A percentile compares a stretch with the other conserved stretches of the same genome.
These are phyloP conservation scores for Gari tellinella DNA, from an alignment of 2,888 invertebrate species.

Conservation along the genomic window DNA sequence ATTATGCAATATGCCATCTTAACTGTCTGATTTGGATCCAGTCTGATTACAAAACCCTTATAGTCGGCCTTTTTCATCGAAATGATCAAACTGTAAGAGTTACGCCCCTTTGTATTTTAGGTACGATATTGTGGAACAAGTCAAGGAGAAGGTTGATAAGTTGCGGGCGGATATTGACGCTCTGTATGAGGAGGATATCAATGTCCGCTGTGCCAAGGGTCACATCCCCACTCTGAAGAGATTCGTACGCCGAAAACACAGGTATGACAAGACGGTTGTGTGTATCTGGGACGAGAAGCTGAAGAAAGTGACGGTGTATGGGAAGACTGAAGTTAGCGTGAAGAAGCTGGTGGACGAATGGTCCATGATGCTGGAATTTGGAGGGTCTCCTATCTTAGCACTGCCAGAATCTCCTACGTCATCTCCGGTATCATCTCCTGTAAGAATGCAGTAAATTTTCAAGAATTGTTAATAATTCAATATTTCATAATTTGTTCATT, in stretches of 20 bases:
- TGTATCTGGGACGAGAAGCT: constrained; percentile 33
- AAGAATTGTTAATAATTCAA: too few relatives aligned
- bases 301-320: constrained; percentile 38
- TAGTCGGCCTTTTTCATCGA: too few relatives aligned
- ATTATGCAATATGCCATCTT: too few relatives aligned
- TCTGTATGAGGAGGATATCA: constrained; percentile 41
- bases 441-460: too few relatives aligned
- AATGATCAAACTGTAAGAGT: too few relatives aligned
- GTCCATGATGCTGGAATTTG: constrained; percentile 6
- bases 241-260: constrained; percentile 38
- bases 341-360: constrained; percentile 38
- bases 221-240: constrained; percentile 30
- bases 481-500: too few relatives aligned
- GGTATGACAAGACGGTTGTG: constrained; percentile 44
- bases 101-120: constrained; percentile 16
- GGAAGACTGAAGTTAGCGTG: constrained; percentile 37
- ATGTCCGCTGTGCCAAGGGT: constrained; percentile 15
- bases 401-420: too few relatives aligned
- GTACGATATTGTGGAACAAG: constrained; percentile 36
- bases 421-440: too few relatives aligned
- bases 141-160: constrained; percentile 35
- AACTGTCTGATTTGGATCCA: too few relatives aligned
- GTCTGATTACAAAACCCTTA: too few relatives aligned
- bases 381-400: too few relatives aligned
- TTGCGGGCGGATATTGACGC: constrained; percentile 40